A percentile compares a stretch with the other conserved stretches of the same genome.
These are phyloP conservation scores for Trichopoda pennipes DNA, from an alignment of 2,888 invertebrate genomes.

Conservation along the genomic window DNA sequence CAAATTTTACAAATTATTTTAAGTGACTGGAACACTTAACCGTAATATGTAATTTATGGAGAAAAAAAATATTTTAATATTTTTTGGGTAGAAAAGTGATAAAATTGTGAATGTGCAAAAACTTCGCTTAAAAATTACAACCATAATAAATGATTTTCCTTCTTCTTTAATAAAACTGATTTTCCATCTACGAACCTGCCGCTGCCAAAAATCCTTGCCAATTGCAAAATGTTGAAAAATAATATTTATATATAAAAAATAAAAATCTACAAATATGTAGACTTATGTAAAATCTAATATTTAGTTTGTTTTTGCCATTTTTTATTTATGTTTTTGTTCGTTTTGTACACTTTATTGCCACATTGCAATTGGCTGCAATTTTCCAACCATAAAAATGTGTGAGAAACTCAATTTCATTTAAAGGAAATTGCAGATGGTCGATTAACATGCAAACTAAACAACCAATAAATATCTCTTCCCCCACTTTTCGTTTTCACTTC, in stretches of 20 bases:
- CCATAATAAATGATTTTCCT: not conserved
- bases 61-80: too few relatives aligned
- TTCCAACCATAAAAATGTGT: slow-evolving; percentile 62
- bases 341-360: slow-evolving; percentile 14
- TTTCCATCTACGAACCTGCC: slow-evolving; percentile 2
- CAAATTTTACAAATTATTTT: too few relatives aligned
- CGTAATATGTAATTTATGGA: too few relatives aligned
- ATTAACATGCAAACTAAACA: slow-evolving; percentile 64
- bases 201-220: slow-evolving; percentile 18
- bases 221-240: not conserved
- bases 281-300: slow-evolving; percentile 24
- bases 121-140: too few relatives aligned
- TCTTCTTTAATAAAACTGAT: not conserved
- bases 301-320: slow-evolving; percentile 20
- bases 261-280: not conserved
- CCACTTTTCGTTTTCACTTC: slow-evolving; percentile 2
- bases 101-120: too few relatives aligned
- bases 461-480: slow-evolving; percentile 4
- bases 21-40: too few relatives aligned
- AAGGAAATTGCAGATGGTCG: slow-evolving; percentile 64
- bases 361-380: slow-evolving; percentile 77
- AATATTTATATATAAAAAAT: not conserved
- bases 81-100: too few relatives aligned
- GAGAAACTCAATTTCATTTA: slow-evolving; percentile 58
- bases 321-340: not conserved